A percentile compares a stretch with the other conserved stretches of the same genome.
These are phyloP conservation scores for Odontamblyopus rebecca DNA, from an alignment of 2,797 vertebrate species.

Conservation along the genomic window DNA sequence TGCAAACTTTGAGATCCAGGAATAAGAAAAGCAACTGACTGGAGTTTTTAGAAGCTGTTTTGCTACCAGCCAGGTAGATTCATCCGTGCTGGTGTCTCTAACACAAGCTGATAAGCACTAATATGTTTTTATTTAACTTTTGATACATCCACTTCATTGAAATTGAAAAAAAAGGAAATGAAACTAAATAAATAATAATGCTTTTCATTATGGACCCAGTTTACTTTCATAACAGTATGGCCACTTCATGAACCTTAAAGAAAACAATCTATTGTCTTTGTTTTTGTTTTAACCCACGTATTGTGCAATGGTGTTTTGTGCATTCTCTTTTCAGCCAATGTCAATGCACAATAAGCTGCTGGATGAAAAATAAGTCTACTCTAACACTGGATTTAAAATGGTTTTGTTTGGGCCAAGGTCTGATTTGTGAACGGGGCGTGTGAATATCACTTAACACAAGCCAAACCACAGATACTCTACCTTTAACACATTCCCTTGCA, in stretches of 20 bases:
- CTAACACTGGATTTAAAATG: conserved; percentile 5
- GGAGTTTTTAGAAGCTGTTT: no score
- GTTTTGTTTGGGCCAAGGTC: not conserved
- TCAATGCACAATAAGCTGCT: not conserved
- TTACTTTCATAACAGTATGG: not conserved
- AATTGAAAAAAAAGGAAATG: no score
- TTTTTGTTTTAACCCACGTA: not conserved
- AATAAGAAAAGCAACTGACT: no score
- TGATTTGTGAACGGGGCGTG: not conserved
- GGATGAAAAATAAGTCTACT: not conserved
- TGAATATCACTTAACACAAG: conserved; percentile 3
- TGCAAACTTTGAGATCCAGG: no score
- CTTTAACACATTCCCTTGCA: not conserved
- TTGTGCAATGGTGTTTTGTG: not conserved
- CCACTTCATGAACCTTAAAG: not conserved
- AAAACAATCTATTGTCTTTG: not conserved
- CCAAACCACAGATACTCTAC: not conserved
- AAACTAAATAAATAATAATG: no score
- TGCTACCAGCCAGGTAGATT: no score
- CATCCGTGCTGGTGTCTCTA: no score
- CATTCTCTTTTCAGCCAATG: not conserved
- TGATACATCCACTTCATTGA: no score
- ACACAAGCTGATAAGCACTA: no score
- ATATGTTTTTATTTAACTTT: no score
- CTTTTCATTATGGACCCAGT: not conserved